phyloP scores from a whole-genome alignment of 1,140 invertebrate species.

The Drosophila pectinifera region DNA sequence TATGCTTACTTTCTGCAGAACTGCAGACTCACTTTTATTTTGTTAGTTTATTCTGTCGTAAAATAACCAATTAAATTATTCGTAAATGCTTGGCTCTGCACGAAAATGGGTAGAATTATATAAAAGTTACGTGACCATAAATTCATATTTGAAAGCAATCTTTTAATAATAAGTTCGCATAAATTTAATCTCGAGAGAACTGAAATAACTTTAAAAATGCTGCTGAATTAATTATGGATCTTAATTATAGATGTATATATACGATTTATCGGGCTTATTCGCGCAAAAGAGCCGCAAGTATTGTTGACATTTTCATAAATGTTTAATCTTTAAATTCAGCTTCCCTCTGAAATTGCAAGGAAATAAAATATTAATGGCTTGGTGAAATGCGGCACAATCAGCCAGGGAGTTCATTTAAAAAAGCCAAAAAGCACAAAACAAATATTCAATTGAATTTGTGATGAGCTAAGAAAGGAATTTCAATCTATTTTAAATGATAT shows the following conservation, averaged over 20 bases:
- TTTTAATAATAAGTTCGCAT: slow-evolving; percentile 11
- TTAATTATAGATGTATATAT: slow-evolving; percentile 5
- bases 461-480: background rate
- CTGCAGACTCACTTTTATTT: slow-evolving; percentile 60
- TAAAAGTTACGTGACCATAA: slow-evolving; percentile 43
- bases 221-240: background rate
- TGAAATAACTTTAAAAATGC: background rate
- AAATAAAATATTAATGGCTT: slow-evolving; percentile 19
- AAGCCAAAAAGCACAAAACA: background rate
- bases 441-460: slow-evolving; percentile 7
- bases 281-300: background rate
- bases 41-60: slow-evolving; percentile 25
- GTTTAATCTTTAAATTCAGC: background rate
- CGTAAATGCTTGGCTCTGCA: slow-evolving; percentile 22
- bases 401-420: slow-evolving; percentile 5
- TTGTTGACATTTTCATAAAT: slow-evolving; percentile 21
- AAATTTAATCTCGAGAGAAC: no score
- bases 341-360: background rate
- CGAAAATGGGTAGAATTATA: slow-evolving; percentile 32
- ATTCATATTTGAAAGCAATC: slow-evolving; percentile 24
- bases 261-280: background rate
- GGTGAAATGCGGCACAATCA: slow-evolving; percentile 10
- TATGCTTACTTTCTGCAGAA: slow-evolving; percentile 32
- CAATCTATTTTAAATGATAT: slow-evolving; percentile 4
- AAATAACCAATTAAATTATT: slow-evolving; percentile 43